Evolutionary conservation across 2,113 vertebrate genomes (phyloP).

Genomic region (Eleginops maclovinus): DNA sequence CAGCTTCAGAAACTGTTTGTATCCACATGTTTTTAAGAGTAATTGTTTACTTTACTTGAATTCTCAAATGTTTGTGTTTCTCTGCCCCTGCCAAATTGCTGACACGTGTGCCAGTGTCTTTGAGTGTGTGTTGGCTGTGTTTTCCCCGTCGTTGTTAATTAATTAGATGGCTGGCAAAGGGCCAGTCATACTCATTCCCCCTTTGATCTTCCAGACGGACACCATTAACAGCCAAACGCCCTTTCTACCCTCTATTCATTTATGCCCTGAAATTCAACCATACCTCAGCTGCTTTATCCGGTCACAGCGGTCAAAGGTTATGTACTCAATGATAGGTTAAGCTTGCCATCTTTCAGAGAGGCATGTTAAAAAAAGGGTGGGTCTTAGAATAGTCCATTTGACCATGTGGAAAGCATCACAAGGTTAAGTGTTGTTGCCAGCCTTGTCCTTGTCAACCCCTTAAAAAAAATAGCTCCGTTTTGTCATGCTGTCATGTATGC

Average conservation of each 20-base stretch:
- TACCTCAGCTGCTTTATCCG: slow-evolving; percentile 40
- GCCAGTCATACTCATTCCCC: slow-evolving; percentile 74
- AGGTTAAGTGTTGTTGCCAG: slow-evolving; percentile 67
- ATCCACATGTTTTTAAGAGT: slow-evolving; percentile 4
- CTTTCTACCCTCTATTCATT: slow-evolving; percentile 63
- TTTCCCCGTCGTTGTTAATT: slow-evolving; percentile 72
- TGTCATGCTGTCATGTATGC: slow-evolving; percentile 64
- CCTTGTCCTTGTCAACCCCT: slow-evolving; percentile 56
- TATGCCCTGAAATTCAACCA: slow-evolving; percentile 61
- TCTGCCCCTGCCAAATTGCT: slow-evolving; percentile 33
- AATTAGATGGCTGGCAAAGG: slow-evolving; percentile 57
- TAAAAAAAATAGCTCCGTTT: slow-evolving; percentile 61
- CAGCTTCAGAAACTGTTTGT: slow-evolving; percentile 47
- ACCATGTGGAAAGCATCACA: slow-evolving; percentile 47
- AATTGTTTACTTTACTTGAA: slow-evolving; percentile 30
- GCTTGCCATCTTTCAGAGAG: slow-evolving; percentile 58
- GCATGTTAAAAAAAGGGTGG: slow-evolving; percentile 33
- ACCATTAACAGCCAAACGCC: slow-evolving; percentile 69
- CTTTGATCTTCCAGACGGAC: slow-evolving; percentile 59
- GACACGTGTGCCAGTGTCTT: slow-evolving; percentile 45
- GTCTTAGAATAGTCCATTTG: slow-evolving; percentile 31
- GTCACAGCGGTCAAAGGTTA: slow-evolving; percentile 55
- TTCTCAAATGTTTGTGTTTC: slow-evolving; percentile 22
- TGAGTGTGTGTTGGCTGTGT: slow-evolving; percentile 29
- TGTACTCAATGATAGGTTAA: slow-evolving; percentile 60